phyloP scores from a whole-genome alignment of 2,797 vertebrate species.

The Hydrocynus forskahlii region DNA sequence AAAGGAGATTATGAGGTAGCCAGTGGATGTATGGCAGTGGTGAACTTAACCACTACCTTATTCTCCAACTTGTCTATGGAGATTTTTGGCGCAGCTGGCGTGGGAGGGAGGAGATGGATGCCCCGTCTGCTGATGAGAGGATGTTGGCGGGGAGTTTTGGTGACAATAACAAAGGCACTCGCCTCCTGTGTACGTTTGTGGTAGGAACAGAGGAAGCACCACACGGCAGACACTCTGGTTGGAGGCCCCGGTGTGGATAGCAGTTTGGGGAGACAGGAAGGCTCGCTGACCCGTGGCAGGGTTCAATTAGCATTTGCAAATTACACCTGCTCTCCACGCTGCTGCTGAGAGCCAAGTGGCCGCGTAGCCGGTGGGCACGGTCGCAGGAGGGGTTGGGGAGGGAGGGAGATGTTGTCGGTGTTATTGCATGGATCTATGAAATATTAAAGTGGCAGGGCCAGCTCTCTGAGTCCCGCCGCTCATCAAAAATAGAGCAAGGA shows the following conservation, averaged over 20 bases:
- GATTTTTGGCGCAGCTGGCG: constrained; percentile 20
- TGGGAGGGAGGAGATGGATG: background rate
- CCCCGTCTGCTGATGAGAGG: constrained; percentile 24
- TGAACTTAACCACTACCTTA: background rate
- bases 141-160: constrained; percentile 17
- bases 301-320: constrained; percentile 82
- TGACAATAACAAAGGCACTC: background rate
- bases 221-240: constrained; percentile 2
- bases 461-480: constrained; percentile 73
- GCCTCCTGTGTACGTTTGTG: constrained; percentile 2
- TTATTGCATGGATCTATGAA: constrained; percentile 69
- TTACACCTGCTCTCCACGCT: constrained; percentile 78
- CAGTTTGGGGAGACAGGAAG: constrained; percentile 69
- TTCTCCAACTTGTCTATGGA: constrained; percentile 4
- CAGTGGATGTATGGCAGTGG: background rate
- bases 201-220: background rate
- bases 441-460: constrained; percentile 82
- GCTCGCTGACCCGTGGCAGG: constrained; percentile 77
- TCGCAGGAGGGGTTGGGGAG: constrained; percentile 65
- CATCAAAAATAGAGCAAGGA: constrained; percentile 84
- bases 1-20: background rate
- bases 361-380: constrained; percentile 53
- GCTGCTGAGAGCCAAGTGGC: constrained; percentile 33
- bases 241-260: constrained; percentile 15
- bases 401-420: constrained; percentile 58